Percentiles rank a stretch among this genome's conserved stretches.
Conservation (phyloP, 1,140 invertebrate species). For the Halesus radiatus region DNA sequence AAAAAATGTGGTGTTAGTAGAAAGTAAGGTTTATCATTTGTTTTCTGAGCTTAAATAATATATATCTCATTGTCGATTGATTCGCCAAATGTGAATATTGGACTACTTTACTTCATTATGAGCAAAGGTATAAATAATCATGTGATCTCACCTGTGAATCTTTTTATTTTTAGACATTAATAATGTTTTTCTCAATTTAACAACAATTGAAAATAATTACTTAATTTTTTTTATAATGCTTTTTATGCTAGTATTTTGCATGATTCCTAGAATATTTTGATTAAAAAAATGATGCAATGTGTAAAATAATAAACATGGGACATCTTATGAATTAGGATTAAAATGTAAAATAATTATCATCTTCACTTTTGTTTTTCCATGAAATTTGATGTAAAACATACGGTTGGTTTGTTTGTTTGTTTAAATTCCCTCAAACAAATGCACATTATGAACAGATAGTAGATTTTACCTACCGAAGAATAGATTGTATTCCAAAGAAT, state of each 20-base stretch:
- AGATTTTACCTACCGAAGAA: too few relatives aligned
- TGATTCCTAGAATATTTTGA: slow-evolving; percentile 9
- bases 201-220: not conserved
- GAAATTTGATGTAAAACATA: too few relatives aligned
- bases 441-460: too few relatives aligned
- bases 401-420: too few relatives aligned
- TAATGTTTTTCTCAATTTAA: slow-evolving; percentile 6
- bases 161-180: slow-evolving; percentile 3
- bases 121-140: not conserved
- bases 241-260: slow-evolving; percentile 18
- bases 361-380: too few relatives aligned
- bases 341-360: too few relatives aligned
- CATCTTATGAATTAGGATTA: slow-evolving; percentile 19
- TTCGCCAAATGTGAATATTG: not conserved
- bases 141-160: slow-evolving; percentile 27
- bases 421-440: too few relatives aligned
- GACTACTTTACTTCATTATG: slow-evolving; percentile 1
- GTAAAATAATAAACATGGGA: slow-evolving; percentile 2
- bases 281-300: not conserved
- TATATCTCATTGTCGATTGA: too few relatives aligned
- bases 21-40: too few relatives aligned
- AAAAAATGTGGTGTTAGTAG: too few relatives aligned
- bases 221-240: slow-evolving; percentile 5
- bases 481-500: too few relatives aligned
- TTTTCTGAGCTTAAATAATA: too few relatives aligned